Base-by-base conservation (phyloP, 2,888 invertebrate genomes). In the Watsonalla cultraria region DNA sequence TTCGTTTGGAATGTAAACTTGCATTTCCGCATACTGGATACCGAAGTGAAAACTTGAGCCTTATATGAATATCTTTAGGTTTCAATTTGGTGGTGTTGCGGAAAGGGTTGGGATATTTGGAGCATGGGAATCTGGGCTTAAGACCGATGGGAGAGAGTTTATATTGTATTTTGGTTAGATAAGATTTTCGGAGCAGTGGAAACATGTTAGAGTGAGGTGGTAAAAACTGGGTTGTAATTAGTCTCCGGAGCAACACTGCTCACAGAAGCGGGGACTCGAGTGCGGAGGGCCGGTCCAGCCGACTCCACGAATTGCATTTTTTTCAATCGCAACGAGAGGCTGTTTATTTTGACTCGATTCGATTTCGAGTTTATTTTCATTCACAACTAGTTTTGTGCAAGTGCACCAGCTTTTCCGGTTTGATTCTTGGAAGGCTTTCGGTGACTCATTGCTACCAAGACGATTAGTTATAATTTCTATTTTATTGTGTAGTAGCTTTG, bases 191-290 rank as follows among this genome's bases (percentile, higher is more conserved):
- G 67, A 68, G 74, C 74, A 77, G 66, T 72, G 74, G 75, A 73
- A 80, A 76, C 76, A 81, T 75, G 76, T 78, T 73, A 78, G 70
- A 73, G 77, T 58, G 72, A 74, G 75, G 74, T 74, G 77, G 81
- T 82, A 83, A 83, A 84, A 84, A 84, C 79, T 80, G 74, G 67
- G 76, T 65, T 70, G 82, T 87, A 88, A 88, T 88, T 86, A 88
- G 86, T 85, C 76, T 81, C 80, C 80, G 78, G 73, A 82, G 73
- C 62, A 73, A 76, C 80, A 80, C 82, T 78, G 82, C 82, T 80
- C 83, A 83, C 80, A 77, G 78, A 72, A 68, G 74, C 69, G 70
- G 70, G 15, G 68, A 70, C 64, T 66, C 63, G 63, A 74, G 76
- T 70, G 65, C 58, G 58, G 61, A 66, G 65, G 64, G 69, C 60